phyloP scores from a whole-genome alignment of 2,797 vertebrate genomes.

The Streptopelia turtur region DNA sequence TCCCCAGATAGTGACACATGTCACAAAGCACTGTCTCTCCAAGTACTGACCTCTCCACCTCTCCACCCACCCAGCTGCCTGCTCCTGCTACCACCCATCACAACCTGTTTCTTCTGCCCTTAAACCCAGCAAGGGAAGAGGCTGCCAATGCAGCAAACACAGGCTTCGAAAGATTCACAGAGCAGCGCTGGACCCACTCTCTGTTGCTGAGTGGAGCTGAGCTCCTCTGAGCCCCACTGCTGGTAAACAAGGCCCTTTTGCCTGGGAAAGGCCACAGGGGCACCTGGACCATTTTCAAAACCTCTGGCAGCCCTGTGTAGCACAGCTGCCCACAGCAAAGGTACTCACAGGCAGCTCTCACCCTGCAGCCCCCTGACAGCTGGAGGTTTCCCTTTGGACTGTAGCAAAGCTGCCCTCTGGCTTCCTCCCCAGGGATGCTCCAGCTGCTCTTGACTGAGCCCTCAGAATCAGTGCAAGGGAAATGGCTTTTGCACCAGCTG shows the following conservation, averaged over 20 bases:
- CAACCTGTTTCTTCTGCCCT: background rate
- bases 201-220: background rate
- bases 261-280: background rate
- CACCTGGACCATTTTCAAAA: background rate
- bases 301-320: background rate
- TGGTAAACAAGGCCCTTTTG: background rate
- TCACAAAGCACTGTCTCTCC: rapidly evolving
- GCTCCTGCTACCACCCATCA: background rate
- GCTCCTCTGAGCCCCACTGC: background rate
- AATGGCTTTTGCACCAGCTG: background rate
- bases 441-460: background rate
- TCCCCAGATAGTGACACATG: background rate
- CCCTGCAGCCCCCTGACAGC: background rate
- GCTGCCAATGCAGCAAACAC: background rate
- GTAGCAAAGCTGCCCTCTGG: background rate
- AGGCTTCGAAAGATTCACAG: background rate
- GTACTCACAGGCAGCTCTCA: rapidly evolving
- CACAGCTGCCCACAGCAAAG: background rate
- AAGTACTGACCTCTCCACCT: background rate
- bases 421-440: background rate
- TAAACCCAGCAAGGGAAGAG: background rate
- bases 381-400: background rate
- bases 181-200: background rate
- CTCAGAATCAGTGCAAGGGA: background rate
- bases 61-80: background rate